Base-by-base conservation (phyloP, 2,888 invertebrate genomes). In the Hypomecis atomaria region DNA sequence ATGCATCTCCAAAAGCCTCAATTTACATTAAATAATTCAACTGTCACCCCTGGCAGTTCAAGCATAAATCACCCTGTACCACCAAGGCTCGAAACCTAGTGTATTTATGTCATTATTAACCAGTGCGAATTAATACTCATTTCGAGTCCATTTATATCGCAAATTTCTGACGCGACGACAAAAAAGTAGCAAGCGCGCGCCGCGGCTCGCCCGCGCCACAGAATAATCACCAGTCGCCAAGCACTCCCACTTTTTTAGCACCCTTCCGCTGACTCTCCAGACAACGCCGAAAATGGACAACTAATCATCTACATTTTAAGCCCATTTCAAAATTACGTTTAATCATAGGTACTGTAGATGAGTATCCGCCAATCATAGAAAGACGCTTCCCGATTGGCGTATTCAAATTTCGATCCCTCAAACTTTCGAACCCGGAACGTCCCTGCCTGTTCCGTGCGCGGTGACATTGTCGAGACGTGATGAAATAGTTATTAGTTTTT, bases 81-180 rank as follows among this genome's bases (percentile, higher is more conserved):
- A 49, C 52, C 38, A 65, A 77, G 76, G 74, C 78, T 77, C 77
- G 85, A 83, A 23, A 82, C 82, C 86, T 87, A 88, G 85, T 79
- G 86, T 92, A 92, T 92, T 92, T 92, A 92, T 92, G 92, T 92
- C 92, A 92, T 92, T 92, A 92, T 92, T 92, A 92, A 90, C 89
- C 84, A 85, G 87, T 82, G 89, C 84, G 89, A 92, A 92, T 92
- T 91, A 92, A 92, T 92, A 88, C 90, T 90, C 90, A 90, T 92
- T 91, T 89, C 85, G 85, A 80, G 87, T 84, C 83, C 88, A 86
- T 87, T 89, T 90, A 89, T 86, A 85, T 84, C 85, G 83, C 87
- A 80, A 81, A 85, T 82, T 82, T 81, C 85, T 81, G 82, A 80
- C 78, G 79, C 78, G 75, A 48, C 57, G 69, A 76, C 84, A 91